Base-by-base conservation (phyloP, 2,113 vertebrate genomes). In the Phaethon lepturus region DNA sequence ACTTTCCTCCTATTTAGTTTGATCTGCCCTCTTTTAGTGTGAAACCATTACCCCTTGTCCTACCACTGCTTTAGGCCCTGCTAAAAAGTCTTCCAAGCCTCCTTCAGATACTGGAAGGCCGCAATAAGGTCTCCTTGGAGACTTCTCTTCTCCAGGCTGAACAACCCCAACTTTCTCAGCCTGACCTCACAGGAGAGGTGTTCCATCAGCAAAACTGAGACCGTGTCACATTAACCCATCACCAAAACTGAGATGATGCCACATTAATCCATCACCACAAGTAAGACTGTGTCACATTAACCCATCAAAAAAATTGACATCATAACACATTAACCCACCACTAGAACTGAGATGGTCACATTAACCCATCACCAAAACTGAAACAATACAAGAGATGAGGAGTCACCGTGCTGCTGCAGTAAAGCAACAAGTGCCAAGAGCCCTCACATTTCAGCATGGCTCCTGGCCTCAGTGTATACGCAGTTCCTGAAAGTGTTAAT, bases 371-470 rank as follows among this genome's bases (percentile, higher is more conserved):
- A 4, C 17, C 26, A 20, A 47, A 71, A 24, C 26, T 10, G 33
- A 28, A 45, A 16, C 0, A 9, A 13, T 22, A 42, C 53, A 13
- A 17, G 44, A 59, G 35, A 40, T 33, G 45, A 73, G 82, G 71
- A 29, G 13, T 56, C 85, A 44, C 72, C 56, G 42, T 13, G 19
- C 76, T 53, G 52, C 92, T 38, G 78, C 69, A 26, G 60, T 24
- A 7, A 33, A 29, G 35, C 40, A 16, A 6, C 78, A 42, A 38
- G 29, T 7, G 2, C 19, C 56, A 3, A 6, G 23, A 49, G 8
- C 13, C 42, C 58, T 11, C 1, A 0, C 29, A 1, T n/a, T 49
- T n/a, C 25, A 5, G 42, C 13, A 0, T 2, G 17, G 29, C 47
- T 40, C 38, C 74, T 18, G 47, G 28, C 44, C 42, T 11, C 15